These are phyloP conservation scores for Drosophila ohnishii DNA, from an alignment of 1,140 invertebrate species.

Conservation along the genomic window DNA sequence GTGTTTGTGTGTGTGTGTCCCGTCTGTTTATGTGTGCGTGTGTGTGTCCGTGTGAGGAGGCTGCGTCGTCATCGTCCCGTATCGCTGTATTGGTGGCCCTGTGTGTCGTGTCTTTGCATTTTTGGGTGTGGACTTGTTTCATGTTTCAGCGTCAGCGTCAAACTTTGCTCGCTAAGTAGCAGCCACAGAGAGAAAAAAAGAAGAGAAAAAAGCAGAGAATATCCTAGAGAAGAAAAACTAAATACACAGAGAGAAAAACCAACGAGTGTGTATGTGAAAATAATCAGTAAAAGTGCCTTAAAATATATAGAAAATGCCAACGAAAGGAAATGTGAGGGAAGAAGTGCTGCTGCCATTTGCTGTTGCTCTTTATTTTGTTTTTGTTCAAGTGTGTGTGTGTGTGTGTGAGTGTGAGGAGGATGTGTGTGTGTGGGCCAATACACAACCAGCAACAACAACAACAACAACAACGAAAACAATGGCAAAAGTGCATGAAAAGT, in stretches of 20 bases:
- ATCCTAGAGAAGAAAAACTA: not conserved
- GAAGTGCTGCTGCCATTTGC: conserved; percentile 35
- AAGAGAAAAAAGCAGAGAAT: not conserved
- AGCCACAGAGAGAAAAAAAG: conserved; percentile 1
- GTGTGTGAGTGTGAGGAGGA: conserved; percentile 2
- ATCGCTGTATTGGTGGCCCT: conserved; percentile 40
- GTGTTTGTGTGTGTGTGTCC: conserved; percentile 13
- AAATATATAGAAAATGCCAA: not conserved
- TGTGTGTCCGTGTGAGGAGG: conserved; percentile 43
- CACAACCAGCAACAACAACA: conserved; percentile 11
- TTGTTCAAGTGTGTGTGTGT: conserved; percentile 33
- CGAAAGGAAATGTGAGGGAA: not conserved
- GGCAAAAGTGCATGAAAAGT: conserved; percentile 46
- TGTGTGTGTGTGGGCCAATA: conserved; percentile 9
- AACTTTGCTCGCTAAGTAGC: conserved; percentile 27
- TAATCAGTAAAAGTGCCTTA: conserved; percentile 22
- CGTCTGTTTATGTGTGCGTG: conserved; percentile 36
- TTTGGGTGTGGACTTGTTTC: conserved; percentile 79
- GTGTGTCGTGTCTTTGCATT: conserved; percentile 75
- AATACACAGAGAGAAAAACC: conserved; percentile 6
- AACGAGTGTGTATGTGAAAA: not conserved
- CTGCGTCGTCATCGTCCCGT: conserved; percentile 37
- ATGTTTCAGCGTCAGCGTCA: conserved; percentile 66
- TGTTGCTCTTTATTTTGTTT: conserved; percentile 52
- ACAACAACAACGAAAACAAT: conserved; percentile 9